Evolutionary conservation across 37 sponge, comb jelly and placozoan species (phyloP), one percentile per base, ranked within the genome.

Genomic region (Bolinopsis microptera): DNA sequence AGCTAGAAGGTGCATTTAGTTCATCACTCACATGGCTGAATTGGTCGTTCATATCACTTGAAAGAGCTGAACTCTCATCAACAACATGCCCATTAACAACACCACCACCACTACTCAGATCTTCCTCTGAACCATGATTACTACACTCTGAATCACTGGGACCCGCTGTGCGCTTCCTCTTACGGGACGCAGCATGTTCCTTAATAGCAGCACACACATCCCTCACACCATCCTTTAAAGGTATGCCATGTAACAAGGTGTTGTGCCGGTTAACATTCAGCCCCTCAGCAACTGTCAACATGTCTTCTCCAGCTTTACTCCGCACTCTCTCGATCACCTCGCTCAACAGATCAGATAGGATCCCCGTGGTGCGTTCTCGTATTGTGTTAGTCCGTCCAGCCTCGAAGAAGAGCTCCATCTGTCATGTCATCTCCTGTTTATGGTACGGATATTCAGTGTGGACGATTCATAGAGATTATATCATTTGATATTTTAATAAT

Each of bases 171-270:
- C 74, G 74, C 31, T 72, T 77, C 35, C 80, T 27, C 32, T 77
- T 77, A 3, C 80, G 80, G 1, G 33, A 33, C 36, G 5, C 35
- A 18, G 35, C 35, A 32, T 77, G 80, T 32, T 77, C 80, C 35
- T 32, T 32, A 32, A 77, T 32, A 21, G 80, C 80, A 35, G 80
- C 27, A 36, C 32, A 77, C 36, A 77, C 32, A 32, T 77, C 80
- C 80, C 18, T 77, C 18, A 77, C 80, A 35, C 80, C 80, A 1
- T 77, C 80, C 35, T 77, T 77, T 3, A 77, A 36, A 77, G 80
- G 80, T 21, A 77, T 77, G 80, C 33, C 1, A 32, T 77, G 80
- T 16, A 77, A 32, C 8, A 27, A 36, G 36, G 80, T 77, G 80
- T 28, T 33, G 80, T 77, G 80, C 3, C 80, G 34, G 80, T 77